A percentile compares a stretch with the other conserved stretches of the same genome.
Conservation (phyloP, 2,797 vertebrate genomes). For the Florisuga fusca region DNA sequence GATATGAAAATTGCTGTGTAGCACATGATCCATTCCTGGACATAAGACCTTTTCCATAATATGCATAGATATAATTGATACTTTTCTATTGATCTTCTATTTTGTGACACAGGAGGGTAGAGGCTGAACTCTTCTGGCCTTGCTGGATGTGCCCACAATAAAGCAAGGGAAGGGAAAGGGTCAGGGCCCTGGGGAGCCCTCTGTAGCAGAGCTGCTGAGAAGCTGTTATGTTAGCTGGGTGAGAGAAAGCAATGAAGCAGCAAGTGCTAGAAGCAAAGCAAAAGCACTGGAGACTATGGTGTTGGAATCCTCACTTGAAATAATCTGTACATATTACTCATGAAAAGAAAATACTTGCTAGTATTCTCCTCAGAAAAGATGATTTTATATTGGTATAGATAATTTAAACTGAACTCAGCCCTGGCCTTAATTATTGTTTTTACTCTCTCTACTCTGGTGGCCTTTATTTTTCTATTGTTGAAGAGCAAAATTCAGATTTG, state of each 20-base stretch:
- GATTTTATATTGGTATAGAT: accelerated
- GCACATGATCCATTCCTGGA: neutral
- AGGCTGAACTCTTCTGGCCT: neutral
- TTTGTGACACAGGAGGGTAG: neutral
- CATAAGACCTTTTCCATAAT: neutral
- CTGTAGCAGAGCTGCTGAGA: neutral
- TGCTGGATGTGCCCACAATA: neutral
- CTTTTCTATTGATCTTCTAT: neutral
- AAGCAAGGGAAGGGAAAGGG: neutral
- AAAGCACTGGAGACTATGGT: neutral
- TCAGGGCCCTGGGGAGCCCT: neutral
- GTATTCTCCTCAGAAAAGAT: neutral
- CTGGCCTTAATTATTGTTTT: neutral
- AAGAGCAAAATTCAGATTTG: neutral
- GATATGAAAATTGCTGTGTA: neutral
- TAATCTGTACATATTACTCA: neutral
- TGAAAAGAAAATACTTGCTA: neutral
- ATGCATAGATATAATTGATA: neutral
- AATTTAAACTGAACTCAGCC: neutral
- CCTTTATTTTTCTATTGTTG: neutral
- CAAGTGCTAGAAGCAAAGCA: neutral
- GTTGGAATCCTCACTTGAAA: neutral
- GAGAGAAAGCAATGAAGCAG: neutral
- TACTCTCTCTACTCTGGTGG: neutral
- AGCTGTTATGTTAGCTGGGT: neutral